Evolutionary conservation across 2,888 invertebrate species (phyloP).

Genomic region (Tholera decimalis): DNA sequence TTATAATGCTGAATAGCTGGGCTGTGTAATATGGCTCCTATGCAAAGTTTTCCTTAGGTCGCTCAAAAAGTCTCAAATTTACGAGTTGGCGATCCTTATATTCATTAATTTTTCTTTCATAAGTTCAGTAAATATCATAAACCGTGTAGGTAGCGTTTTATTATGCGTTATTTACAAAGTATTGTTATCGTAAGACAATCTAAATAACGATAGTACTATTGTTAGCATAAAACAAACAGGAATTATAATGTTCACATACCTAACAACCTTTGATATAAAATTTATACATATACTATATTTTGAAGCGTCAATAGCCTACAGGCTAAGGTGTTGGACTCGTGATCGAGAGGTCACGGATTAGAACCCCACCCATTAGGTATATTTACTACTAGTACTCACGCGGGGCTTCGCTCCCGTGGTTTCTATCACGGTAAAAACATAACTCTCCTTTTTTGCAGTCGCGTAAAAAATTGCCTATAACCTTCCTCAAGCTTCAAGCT

Average conservation of each 20-base stretch:
- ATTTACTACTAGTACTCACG: no score
- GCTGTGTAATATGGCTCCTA: not conserved
- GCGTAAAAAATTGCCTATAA: no score
- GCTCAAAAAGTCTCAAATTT: not conserved
- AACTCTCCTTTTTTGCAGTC: no score
- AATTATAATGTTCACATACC: not conserved
- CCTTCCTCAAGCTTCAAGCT: no score
- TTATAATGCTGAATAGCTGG: not conserved
- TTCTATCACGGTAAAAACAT: no score
- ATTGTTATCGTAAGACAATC: not conserved
- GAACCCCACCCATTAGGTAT: no score
- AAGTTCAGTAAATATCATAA: not conserved
- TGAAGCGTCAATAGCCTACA: no score
- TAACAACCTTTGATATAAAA: no score
- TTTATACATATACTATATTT: no score
- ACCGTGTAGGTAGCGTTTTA: not conserved
- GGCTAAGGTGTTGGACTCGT: no score
- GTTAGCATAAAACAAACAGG: constrained; percentile 12
- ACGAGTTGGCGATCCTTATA: not conserved
- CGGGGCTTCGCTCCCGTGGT: no score
- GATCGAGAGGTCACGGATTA: no score
- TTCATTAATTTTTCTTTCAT: not conserved
- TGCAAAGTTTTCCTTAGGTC: not conserved
- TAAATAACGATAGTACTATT: constrained; percentile 6
- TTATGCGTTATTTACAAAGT: not conserved